phyloP scores from a whole-genome alignment of 1,140 invertebrate genomes.

The Sarcophaga bullata region DNA sequence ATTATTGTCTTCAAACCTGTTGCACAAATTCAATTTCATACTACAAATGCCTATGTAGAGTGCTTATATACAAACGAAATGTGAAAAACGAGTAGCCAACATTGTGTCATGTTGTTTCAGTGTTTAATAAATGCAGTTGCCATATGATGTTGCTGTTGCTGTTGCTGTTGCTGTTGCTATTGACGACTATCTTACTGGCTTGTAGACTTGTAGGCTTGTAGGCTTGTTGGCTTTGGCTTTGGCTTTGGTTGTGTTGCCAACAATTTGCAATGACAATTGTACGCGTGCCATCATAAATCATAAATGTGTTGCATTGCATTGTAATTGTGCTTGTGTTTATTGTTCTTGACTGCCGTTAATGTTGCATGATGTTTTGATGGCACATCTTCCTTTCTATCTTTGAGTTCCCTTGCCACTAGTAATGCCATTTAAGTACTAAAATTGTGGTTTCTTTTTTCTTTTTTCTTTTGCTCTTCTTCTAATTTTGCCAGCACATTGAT shows the following conservation, averaged over 20 bases:
- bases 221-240: too few relatives aligned
- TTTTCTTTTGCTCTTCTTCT: too few relatives aligned
- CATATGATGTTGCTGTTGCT: not conserved
- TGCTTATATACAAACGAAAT: too few relatives aligned
- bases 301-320: conserved; percentile 28
- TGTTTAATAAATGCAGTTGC: not conserved
- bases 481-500: not conserved
- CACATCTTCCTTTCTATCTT: not conserved
- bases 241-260: conserved; percentile 1
- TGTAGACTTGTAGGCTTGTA: too few relatives aligned
- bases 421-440: not conserved
- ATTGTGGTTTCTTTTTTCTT: not conserved
- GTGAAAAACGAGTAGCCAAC: not conserved
- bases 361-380: not conserved
- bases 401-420: not conserved
- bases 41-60: too few relatives aligned
- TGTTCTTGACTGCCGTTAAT: not conserved
- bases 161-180: not conserved
- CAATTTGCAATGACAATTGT: conserved; percentile 43
- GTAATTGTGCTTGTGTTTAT: not conserved
- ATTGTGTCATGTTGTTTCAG: conserved; percentile 14
- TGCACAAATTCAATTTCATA: too few relatives aligned
- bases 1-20: too few relatives aligned
- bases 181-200: too few relatives aligned
- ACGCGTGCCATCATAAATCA: conserved; percentile 42